phyloP scores from a whole-genome alignment of 1,140 invertebrate genomes.

The Rhyzopertha dominica region DNA sequence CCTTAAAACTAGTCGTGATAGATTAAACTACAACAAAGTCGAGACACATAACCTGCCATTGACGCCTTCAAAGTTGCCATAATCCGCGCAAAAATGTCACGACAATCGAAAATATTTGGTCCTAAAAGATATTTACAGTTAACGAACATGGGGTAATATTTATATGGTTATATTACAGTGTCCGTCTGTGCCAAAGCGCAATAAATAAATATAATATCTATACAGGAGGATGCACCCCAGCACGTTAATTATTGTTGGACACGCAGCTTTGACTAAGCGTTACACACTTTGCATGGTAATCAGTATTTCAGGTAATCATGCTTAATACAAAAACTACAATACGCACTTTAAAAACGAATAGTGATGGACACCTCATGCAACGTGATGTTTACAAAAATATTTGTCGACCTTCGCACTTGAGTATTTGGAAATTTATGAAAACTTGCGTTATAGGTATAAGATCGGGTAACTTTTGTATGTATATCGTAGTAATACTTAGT shows the following conservation, averaged over 20 bases:
- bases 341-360: slow-evolving; percentile 17
- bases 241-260: no score
- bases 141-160: no score
- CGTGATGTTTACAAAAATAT: no score
- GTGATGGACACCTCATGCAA: slow-evolving; percentile 31
- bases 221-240: no score
- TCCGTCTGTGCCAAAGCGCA: slow-evolving; percentile 14
- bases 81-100: no score
- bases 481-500: no score
- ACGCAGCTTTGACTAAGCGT: slow-evolving; percentile 37
- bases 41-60: no score
- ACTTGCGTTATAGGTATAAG: no score
- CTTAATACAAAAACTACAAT: slow-evolving; percentile 19
- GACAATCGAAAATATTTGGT: no score
- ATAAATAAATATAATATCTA: slow-evolving; percentile 39
- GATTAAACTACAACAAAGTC: slow-evolving; percentile 7
- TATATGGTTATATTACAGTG: slow-evolving; percentile 44
- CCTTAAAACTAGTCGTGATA: not conserved
- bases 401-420: slow-evolving; percentile 30
- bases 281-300: slow-evolving; percentile 41
- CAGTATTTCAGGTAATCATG: slow-evolving; percentile 22
- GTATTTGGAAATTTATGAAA: slow-evolving; percentile 38
- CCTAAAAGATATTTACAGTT: no score
- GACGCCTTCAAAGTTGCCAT: no score
- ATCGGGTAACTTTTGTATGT: no score